These are phyloP conservation scores for Eristalis intricaria DNA, from an alignment of 2,888 invertebrate genomes.

Conservation along the genomic window DNA sequence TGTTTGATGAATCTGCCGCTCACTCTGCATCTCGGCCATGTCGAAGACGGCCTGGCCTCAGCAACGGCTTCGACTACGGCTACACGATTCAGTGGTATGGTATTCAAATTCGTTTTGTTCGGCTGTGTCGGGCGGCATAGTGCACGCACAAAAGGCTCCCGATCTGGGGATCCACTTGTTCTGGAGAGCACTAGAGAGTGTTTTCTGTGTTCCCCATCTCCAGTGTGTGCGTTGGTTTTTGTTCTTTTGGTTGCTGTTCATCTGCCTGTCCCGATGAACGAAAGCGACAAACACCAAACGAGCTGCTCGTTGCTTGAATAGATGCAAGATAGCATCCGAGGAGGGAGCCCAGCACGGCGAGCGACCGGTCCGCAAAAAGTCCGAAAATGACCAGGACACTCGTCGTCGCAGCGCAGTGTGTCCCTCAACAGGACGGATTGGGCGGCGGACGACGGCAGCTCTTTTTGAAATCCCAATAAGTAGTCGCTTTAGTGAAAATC, in stretches of 20 bases:
- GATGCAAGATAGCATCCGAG: slow-evolving; percentile 64
- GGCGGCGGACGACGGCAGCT: slow-evolving; percentile 55
- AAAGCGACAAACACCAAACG: slow-evolving; percentile 69
- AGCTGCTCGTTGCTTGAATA: slow-evolving; percentile 56
- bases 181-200: slow-evolving; percentile 62
- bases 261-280: slow-evolving; percentile 56
- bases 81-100: slow-evolving; percentile 41
- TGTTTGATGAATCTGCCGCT: slow-evolving; percentile 64
- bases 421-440: slow-evolving; percentile 55
- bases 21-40: neutral
- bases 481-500: slow-evolving; percentile 72
- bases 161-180: slow-evolving; percentile 70
- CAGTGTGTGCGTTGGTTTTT: neutral
- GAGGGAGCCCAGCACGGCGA: slow-evolving; percentile 53
- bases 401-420: slow-evolving; percentile 24
- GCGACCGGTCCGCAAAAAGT: slow-evolving; percentile 2
- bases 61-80: slow-evolving; percentile 51
- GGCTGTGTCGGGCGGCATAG: slow-evolving; percentile 59
- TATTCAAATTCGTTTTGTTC: slow-evolving; percentile 70
- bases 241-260: slow-evolving; percentile 46
- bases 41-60: neutral
- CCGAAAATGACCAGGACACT: slow-evolving; percentile 47
- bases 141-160: slow-evolving; percentile 68
- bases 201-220: slow-evolving; percentile 45
- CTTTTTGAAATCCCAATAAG: slow-evolving; percentile 71